Percentiles rank a stretch among this genome's conserved stretches.
Evolutionary conservation across 2,797 vertebrate genomes (phyloP).

Genomic region (Psittacula derbiana): DNA sequence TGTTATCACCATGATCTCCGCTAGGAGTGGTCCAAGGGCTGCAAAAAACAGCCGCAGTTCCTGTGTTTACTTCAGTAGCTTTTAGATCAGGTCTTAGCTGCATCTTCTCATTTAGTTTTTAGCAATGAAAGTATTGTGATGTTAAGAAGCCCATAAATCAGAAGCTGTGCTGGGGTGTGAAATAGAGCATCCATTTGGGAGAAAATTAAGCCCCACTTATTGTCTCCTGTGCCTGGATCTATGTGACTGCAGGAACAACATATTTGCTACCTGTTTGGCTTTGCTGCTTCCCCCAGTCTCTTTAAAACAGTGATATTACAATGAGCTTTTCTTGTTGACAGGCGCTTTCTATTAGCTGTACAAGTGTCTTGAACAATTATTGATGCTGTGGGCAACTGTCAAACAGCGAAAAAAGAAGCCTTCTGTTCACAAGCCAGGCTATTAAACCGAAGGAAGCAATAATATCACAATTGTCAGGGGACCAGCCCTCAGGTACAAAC

Average conservation of each 20-base stretch:
- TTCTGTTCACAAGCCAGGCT: background rate
- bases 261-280: background rate
- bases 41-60: background rate
- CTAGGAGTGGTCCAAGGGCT: background rate
- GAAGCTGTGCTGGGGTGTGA: background rate
- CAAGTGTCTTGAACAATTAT: slow-evolving; percentile 23
- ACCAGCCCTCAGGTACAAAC: background rate
- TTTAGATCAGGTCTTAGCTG: background rate
- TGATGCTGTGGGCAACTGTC: background rate
- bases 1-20: rapidly evolving
- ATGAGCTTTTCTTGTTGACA: slow-evolving; percentile 9
- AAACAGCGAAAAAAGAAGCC: background rate
- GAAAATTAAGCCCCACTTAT: slow-evolving; percentile 1
- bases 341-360: slow-evolving; percentile 13
- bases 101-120: background rate
- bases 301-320: background rate
- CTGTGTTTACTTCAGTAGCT: background rate
- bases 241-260: background rate
- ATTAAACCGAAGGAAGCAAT: slow-evolving; percentile 1
- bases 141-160: background rate
- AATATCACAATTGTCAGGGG: background rate
- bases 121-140: background rate
- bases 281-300: background rate
- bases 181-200: background rate
- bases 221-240: background rate